Conservation (phyloP, 2,888 invertebrate genomes). For the Marronus borbonicus region DNA sequence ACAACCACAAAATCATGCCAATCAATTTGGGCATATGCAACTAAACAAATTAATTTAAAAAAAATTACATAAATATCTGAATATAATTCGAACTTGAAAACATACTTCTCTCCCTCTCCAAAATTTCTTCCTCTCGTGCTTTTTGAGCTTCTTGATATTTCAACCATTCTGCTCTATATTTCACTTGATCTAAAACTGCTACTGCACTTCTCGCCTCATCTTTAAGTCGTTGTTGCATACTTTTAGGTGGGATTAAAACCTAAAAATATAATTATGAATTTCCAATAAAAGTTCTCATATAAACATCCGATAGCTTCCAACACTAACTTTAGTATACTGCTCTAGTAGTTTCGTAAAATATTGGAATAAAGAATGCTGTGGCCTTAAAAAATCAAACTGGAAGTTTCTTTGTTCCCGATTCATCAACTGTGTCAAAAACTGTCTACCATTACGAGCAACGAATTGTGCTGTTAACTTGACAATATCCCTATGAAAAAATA, state of each 20-base stretch:
- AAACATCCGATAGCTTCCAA: background rate
- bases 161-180: slow-evolving; percentile 97
- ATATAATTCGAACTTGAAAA: background rate
- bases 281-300: no score
- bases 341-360: slow-evolving; percentile 98
- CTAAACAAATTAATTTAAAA: slow-evolving; percentile 65
- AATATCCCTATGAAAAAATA: slow-evolving; percentile 82
- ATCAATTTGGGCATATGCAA: slow-evolving; percentile 97
- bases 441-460: slow-evolving; percentile 97
- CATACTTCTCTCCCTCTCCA: slow-evolving; percentile 90
- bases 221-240: slow-evolving; percentile 83
- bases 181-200: slow-evolving; percentile 88
- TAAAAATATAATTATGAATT: slow-evolving; percentile 56
- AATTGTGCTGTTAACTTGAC: slow-evolving; percentile 99
- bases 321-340: slow-evolving; percentile 93
- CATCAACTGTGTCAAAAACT: slow-evolving; percentile 98
- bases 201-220: slow-evolving; percentile 82
- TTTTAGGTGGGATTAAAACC: slow-evolving; percentile 95
- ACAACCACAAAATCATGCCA: slow-evolving; percentile 99
- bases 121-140: slow-evolving; percentile 94
- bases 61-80: background rate
- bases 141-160: slow-evolving; percentile 94
- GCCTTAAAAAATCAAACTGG: slow-evolving; percentile 98
- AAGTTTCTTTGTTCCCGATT: slow-evolving; percentile 98
- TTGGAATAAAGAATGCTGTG: slow-evolving; percentile 98